phyloP scores from a whole-genome alignment of 2,797 vertebrate species.

The Hyperoplus immaculatus region DNA sequence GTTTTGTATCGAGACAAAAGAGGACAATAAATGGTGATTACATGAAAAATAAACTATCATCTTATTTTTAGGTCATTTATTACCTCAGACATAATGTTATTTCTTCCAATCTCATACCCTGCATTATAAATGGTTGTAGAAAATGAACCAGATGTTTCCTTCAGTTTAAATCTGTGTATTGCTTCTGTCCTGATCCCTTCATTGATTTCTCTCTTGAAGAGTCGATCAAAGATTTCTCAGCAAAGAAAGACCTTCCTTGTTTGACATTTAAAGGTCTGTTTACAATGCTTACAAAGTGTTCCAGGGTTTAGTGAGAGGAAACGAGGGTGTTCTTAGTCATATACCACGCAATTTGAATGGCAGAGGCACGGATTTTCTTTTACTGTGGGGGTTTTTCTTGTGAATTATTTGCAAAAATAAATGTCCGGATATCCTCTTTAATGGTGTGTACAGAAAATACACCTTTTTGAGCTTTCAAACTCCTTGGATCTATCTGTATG shows the following conservation, averaged over 20 bases:
- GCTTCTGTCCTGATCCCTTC: conserved; percentile 14
- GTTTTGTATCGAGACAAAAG: no score
- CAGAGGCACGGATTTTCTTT: neutral
- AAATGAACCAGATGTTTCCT: neutral
- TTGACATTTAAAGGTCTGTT: conserved; percentile 31
- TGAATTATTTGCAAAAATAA: conserved; percentile 23
- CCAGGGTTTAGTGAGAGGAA: conserved; percentile 19
- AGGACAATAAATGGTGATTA: no score
- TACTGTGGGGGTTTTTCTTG: conserved; percentile 39
- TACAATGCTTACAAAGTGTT: conserved; percentile 16
- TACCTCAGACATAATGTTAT: no score
- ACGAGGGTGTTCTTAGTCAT: conserved; percentile 45
- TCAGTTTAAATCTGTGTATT: conserved; percentile 8
- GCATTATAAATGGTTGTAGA: no score
- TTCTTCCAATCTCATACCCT: no score
- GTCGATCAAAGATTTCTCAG: conserved; percentile 1
- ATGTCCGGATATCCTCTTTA: conserved; percentile 35
- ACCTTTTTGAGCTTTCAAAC: neutral
- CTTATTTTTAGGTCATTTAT: no score
- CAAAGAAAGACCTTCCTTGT: conserved; percentile 26
- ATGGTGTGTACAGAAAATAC: conserved; percentile 3
- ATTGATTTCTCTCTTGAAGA: conserved; percentile 60
- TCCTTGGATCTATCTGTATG: neutral
- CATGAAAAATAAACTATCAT: no score
- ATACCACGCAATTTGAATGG: conserved; percentile 29